phyloP scores from a whole-genome alignment of 2,888 invertebrate species.

The Nomada goodeniana region DNA sequence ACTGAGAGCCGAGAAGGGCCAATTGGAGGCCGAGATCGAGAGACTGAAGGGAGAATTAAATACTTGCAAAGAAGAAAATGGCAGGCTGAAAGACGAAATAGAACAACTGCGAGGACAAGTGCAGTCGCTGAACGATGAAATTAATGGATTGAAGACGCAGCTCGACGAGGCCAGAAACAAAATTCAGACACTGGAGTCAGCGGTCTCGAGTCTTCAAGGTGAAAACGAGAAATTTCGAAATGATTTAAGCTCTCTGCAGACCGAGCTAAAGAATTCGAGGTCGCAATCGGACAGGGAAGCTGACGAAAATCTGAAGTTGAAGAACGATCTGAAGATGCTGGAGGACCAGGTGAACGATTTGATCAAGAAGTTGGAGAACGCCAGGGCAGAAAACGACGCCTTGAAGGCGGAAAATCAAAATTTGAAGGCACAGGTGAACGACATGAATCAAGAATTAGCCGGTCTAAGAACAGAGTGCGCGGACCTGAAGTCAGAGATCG shows the following conservation, averaged over 20 bases:
- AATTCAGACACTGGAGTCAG: conserved; percentile 50
- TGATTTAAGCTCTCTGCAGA: conserved; percentile 50
- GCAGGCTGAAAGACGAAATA: conserved; percentile 26
- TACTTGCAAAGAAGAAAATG: conserved; percentile 43
- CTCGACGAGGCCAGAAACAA: conserved; percentile 32
- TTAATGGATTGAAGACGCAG: conserved; percentile 34
- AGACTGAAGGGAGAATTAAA: conserved; percentile 27
- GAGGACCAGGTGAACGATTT: conserved; percentile 34
- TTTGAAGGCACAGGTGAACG: background rate
- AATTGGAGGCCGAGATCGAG: conserved; percentile 48
- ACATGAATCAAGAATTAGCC: conserved; percentile 4
- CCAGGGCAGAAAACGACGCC: conserved; percentile 11
- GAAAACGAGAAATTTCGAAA: conserved; percentile 54
- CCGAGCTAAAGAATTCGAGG: conserved; percentile 37
- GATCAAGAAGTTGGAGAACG: conserved; percentile 2
- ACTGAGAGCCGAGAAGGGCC: conserved; percentile 45
- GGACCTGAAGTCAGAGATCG: conserved; percentile 27
- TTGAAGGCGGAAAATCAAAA: conserved; percentile 30
- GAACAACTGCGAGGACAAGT: conserved; percentile 32
- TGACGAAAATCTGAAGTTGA: conserved; percentile 1
- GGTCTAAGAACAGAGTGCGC: conserved; percentile 4
- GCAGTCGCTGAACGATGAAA: conserved; percentile 49
- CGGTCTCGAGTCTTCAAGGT: conserved; percentile 42
- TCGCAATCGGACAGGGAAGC: background rate
- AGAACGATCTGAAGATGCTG: conserved; percentile 23